Percentiles rank a stretch among this genome's conserved stretches.
These are phyloP conservation scores for Zoanthus sociatus DNA, from an alignment of 92 coral and sea anemone genomes.

Conservation along the genomic window DNA sequence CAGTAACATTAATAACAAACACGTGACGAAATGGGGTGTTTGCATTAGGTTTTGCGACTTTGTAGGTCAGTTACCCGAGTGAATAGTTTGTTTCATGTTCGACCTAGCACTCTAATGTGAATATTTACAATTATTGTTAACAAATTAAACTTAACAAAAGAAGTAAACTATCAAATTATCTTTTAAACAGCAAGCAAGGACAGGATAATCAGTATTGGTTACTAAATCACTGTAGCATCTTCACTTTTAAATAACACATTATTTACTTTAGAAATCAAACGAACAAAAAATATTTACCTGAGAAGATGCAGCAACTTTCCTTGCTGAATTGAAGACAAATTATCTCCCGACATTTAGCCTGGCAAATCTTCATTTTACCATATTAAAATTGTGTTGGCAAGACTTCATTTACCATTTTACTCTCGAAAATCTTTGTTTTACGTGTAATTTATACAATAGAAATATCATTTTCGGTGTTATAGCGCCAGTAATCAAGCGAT, in stretches of 20 bases:
- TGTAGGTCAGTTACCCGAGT: too few species aligned
- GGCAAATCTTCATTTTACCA: conserved; percentile 21
- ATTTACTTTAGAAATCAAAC: conserved; percentile 18
- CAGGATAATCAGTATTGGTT: conserved; percentile 29
- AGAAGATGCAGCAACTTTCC: conserved; percentile 36
- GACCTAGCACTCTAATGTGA: background rate
- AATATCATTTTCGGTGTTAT: background rate
- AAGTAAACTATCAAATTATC: background rate
- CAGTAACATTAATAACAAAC: too few species aligned
- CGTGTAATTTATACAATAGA: background rate
- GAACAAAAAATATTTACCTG: conserved; percentile 39
- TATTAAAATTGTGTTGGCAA: background rate
- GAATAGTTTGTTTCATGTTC: too few species aligned
- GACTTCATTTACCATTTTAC: conserved; percentile 15
- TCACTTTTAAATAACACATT: background rate
- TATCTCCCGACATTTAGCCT: conserved; percentile 30
- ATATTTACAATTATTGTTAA: background rate
- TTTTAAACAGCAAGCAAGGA: background rate
- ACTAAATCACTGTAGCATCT: conserved; percentile 39
- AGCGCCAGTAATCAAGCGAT: background rate
- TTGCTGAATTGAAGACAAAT: conserved; percentile 31
- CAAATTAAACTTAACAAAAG: background rate
- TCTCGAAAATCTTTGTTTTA: background rate
- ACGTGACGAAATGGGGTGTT: too few species aligned
- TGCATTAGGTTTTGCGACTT: too few species aligned